Percentiles rank a stretch among this genome's conserved stretches.
These are phyloP conservation scores for Danaus plexippus DNA, from an alignment of 1,140 invertebrate species.

Conservation along the genomic window DNA sequence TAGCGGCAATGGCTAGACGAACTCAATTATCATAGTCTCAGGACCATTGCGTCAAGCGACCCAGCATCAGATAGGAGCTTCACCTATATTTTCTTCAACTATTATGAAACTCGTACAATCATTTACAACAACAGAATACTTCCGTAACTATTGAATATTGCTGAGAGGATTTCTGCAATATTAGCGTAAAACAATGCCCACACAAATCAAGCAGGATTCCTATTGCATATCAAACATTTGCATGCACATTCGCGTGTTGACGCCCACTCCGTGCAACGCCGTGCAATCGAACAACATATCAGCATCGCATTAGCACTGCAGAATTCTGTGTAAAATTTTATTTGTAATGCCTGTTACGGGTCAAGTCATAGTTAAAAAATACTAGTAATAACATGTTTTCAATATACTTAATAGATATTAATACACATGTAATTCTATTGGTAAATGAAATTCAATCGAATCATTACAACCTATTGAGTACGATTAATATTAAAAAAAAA, in stretches of 20 bases:
- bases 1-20: constrained; percentile 33
- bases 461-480: too few species aligned
- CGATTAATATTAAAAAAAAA: too few species aligned
- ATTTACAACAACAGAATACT: too few species aligned
- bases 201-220: constrained; percentile 62
- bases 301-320: constrained; percentile 56
- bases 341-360: too few species aligned
- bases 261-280: constrained; percentile 58
- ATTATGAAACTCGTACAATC: too few species aligned
- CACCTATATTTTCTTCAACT: too few species aligned
- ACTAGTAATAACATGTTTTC: neutral
- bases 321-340: constrained; percentile 31
- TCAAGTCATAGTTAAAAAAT: too few species aligned
- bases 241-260: constrained; percentile 39
- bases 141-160: too few species aligned
- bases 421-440: too few species aligned
- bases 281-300: constrained; percentile 58
- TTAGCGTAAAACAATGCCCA: constrained; percentile 39
- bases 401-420: neutral
- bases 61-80: constrained; percentile 11
- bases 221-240: constrained; percentile 58
- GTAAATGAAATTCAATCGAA: too few species aligned
- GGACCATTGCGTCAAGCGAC: constrained; percentile 37
- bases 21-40: constrained; percentile 47
- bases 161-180: neutral